Conservation (phyloP, 64 coral and sea anemone genomes). For the Stylophora pistillata region DNA sequence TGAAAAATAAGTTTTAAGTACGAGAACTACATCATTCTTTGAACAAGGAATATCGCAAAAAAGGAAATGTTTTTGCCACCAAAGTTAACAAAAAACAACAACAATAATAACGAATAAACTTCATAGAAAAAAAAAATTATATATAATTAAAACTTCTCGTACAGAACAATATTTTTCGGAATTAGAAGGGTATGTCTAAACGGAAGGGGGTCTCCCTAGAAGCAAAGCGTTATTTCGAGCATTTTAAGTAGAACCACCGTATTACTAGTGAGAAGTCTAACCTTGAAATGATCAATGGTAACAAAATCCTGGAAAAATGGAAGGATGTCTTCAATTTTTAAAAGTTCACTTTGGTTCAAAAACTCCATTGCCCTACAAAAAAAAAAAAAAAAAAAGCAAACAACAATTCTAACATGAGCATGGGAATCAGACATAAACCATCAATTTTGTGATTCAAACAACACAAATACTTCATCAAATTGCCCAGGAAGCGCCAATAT, state of each 20-base stretch:
- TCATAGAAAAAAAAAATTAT: too few species aligned
- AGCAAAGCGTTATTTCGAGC: neutral
- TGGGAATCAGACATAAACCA: neutral
- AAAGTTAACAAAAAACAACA: too few species aligned
- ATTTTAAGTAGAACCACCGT: too few species aligned
- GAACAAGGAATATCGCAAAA: too few species aligned
- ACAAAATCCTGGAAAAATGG: slow-evolving; percentile 99
- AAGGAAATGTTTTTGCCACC: neutral
- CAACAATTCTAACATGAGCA: neutral
- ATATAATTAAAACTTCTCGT: too few species aligned
- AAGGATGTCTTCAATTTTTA: slow-evolving; percentile 95
- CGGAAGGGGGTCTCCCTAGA: too few species aligned
- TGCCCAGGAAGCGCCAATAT: too few species aligned
- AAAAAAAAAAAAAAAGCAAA: neutral
- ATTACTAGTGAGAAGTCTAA: neutral
- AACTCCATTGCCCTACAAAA: slow-evolving; percentile 90
- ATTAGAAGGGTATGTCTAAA: too few species aligned
- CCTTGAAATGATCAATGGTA: slow-evolving; percentile 94
- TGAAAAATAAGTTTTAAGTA: neutral
- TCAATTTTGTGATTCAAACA: neutral
- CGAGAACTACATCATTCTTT: too few species aligned
- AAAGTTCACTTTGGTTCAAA: slow-evolving; percentile 79
- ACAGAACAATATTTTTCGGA: too few species aligned
- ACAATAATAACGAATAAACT: too few species aligned
- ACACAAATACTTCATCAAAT: too few species aligned